Evolutionary conservation across 2,113 vertebrate genomes (phyloP).

Genomic region (Platanista minor): DNA sequence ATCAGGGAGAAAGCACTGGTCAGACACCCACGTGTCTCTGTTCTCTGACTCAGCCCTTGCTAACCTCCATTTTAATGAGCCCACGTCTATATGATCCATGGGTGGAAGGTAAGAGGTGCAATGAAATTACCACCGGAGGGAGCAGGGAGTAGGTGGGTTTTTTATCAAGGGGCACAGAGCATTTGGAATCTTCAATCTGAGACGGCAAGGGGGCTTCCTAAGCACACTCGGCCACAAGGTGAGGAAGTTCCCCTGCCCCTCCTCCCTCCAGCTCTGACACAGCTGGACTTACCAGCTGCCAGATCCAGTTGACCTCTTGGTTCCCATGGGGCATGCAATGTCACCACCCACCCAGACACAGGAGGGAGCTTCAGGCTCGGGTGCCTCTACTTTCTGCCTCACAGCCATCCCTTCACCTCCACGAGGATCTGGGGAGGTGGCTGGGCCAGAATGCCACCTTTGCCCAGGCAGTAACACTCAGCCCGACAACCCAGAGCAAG

Average conservation of each 20-base stretch:
- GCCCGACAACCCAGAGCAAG: neutral
- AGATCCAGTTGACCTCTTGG: neutral
- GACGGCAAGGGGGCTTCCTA: neutral
- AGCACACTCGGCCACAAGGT: neutral
- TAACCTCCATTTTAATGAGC: neutral
- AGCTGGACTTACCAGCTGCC: neutral
- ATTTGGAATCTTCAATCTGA: neutral
- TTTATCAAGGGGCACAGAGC: neutral
- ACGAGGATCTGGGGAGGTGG: neutral
- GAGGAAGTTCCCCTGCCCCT: accelerated
- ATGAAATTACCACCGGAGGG: neutral
- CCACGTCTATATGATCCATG: neutral
- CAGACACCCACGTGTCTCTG: neutral
- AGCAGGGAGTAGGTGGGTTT: neutral
- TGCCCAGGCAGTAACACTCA: neutral
- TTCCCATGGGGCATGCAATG: neutral
- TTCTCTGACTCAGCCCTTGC: neutral
- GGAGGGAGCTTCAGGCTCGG: neutral
- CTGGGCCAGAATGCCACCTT: accelerated
- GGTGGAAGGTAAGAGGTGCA: neutral
- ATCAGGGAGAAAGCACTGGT: neutral
- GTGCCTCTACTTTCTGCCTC: neutral
- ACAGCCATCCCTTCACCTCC: neutral
- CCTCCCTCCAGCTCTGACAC: neutral
- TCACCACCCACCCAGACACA: neutral